Percentiles rank a stretch among this genome's conserved stretches.
Evolutionary conservation across 1,140 invertebrate species (phyloP).

Genomic region (Drosophila hydei): DNA sequence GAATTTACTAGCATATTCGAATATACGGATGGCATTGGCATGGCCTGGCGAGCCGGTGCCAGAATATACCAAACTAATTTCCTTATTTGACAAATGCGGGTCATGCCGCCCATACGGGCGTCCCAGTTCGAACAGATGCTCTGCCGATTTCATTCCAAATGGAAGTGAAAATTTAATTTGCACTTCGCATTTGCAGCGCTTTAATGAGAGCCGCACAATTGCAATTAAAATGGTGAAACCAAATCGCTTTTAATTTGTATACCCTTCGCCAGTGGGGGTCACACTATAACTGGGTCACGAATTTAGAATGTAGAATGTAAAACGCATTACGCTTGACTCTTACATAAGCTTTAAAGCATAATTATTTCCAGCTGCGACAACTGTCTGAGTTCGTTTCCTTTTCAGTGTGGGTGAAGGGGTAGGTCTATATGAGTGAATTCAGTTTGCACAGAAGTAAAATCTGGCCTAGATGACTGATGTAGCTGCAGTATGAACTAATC

Average conservation of each 20-base stretch:
- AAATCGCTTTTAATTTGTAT: constrained; percentile 18
- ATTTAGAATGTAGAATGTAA: not conserved
- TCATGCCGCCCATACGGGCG: constrained; percentile 4
- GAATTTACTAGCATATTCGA: constrained; percentile 4
- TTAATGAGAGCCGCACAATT: constrained; percentile 61
- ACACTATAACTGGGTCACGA: constrained; percentile 2
- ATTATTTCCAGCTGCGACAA: not conserved
- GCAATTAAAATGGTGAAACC: constrained; percentile 63
- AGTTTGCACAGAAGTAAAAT: too few relatives aligned
- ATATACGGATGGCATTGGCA: not conserved
- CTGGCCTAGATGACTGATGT: too few relatives aligned
- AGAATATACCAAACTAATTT: constrained; percentile 69
- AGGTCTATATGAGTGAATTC: too few relatives aligned
- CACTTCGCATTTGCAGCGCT: constrained; percentile 52
- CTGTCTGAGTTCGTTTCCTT: not conserved
- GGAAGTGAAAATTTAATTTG: constrained; percentile 54
- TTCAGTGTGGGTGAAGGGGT: too few relatives aligned
- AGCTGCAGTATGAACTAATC: too few relatives aligned
- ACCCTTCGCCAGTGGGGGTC: not conserved
- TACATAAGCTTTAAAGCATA: not conserved
- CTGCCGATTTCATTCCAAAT: not conserved
- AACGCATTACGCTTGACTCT: not conserved
- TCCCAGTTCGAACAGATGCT: constrained; percentile 2
- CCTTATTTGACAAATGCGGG: constrained; percentile 49
- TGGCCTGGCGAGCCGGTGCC: constrained; percentile 16